These are phyloP conservation scores for Montifringilla adamsi DNA, from an alignment of 2,113 vertebrate genomes.

Conservation along the genomic window DNA sequence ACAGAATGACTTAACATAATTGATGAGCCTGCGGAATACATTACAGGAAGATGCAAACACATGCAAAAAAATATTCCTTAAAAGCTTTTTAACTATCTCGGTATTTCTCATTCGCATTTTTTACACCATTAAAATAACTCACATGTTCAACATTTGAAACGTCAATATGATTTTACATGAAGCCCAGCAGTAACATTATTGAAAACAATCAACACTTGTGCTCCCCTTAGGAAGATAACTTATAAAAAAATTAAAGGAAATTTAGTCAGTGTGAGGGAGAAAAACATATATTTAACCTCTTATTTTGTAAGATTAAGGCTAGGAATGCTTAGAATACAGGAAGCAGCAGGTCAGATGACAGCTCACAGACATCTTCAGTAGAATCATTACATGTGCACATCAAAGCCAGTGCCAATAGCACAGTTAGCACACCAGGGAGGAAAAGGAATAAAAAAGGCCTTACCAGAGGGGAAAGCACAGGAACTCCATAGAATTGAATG, in stretches of 20 bases:
- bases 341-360: not conserved
- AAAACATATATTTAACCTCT: not conserved
- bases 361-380: not conserved
- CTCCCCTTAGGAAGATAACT: not conserved
- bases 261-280: rapidly evolving
- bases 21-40: not conserved
- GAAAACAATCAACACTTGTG: not conserved
- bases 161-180: not conserved
- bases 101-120: not conserved
- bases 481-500: conserved; percentile 83
- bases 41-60: not conserved
- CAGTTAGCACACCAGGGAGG: not conserved
- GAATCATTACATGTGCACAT: not conserved
- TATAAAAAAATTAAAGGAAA: not conserved
- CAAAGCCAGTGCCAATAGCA: not conserved
- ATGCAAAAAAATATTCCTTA: not conserved
- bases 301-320: not conserved
- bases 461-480: conserved; percentile 88
- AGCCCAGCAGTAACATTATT: not conserved
- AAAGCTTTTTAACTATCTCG: not conserved
- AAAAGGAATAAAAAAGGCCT: not conserved
- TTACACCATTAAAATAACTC: not conserved
- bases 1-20: not conserved
- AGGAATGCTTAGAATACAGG: not conserved
- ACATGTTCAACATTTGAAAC: not conserved